phyloP scores from a whole-genome alignment of 2,888 invertebrate species.

The Mesorhabditis sp. region DNA sequence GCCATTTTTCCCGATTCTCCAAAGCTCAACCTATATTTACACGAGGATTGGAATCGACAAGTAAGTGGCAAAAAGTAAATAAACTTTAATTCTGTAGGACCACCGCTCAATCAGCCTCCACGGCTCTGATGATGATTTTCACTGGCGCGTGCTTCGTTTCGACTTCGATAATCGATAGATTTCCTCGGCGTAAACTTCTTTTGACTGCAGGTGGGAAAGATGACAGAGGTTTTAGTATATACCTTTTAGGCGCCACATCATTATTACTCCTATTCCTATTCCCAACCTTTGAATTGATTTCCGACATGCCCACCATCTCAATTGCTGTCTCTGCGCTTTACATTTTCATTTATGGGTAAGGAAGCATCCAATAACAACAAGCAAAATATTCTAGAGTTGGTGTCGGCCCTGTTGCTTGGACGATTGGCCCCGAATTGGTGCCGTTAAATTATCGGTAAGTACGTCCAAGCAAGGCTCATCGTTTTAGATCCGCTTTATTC shows the following conservation, averaged over 20 bases:
- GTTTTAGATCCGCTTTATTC: slow-evolving; percentile 27
- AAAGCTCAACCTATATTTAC: slow-evolving; percentile 47
- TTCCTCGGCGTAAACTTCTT: slow-evolving; percentile 35
- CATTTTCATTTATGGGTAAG: slow-evolving; percentile 4
- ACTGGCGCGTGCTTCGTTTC: slow-evolving; percentile 38
- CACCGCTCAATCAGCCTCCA: slow-evolving; percentile 36
- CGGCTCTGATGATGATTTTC: slow-evolving; percentile 44
- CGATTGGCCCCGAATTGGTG: slow-evolving; percentile 48
- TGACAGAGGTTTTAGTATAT: not conserved
- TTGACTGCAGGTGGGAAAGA: not conserved
- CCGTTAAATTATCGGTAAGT: slow-evolving; percentile 36
- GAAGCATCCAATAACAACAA: not conserved
- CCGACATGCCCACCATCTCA: not conserved
- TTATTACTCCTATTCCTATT: not conserved
- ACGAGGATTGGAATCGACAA: slow-evolving; percentile 28
- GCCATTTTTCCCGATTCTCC: slow-evolving; percentile 52
- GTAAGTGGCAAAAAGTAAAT: slow-evolving; percentile 19
- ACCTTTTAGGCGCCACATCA: not conserved
- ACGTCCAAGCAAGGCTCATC: not conserved
- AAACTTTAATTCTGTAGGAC: not conserved
- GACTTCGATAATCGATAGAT: slow-evolving; percentile 35
- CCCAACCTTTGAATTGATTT: not conserved
- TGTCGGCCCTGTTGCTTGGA: slow-evolving; percentile 49
- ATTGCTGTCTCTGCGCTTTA: not conserved
- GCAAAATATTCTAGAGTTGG: slow-evolving; percentile 33